Conservation (phyloP, 2,113 vertebrate genomes). For the Psophia crepitans region DNA sequence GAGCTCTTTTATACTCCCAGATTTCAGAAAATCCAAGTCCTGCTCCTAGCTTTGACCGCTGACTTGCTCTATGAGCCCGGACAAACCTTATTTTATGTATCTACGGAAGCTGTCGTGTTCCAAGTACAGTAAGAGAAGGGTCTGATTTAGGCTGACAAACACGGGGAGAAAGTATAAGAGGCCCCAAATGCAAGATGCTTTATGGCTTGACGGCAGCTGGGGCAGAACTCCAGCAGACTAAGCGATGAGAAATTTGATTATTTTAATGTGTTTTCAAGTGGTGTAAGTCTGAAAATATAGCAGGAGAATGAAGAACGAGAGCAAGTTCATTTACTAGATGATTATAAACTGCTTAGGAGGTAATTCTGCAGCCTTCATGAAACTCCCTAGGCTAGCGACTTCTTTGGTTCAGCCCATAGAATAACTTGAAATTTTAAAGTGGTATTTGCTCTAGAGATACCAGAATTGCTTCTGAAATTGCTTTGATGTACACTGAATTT, state of each 20-base stretch:
- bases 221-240: neutral
- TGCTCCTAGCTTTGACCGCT: neutral
- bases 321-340: neutral
- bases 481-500: slow-evolving; percentile 68
- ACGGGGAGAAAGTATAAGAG: neutral
- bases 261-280: neutral
- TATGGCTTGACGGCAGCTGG: neutral
- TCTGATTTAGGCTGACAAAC: neutral
- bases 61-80: neutral
- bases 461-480: slow-evolving; percentile 73
- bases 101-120: fast-evolving
- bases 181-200: neutral
- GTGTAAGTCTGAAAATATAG: neutral
- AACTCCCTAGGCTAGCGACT: neutral
- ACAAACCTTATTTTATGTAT: neutral
- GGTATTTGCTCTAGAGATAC: slow-evolving; percentile 54
- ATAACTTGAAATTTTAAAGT: slow-evolving; percentile 9
- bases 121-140: neutral
- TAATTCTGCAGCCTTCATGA: neutral
- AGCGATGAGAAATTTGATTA: neutral
- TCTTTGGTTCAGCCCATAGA: slow-evolving; percentile 17
- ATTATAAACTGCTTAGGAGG: neutral
- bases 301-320: neutral
- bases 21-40: neutral
- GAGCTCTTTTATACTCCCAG: neutral